Percentiles rank a stretch among this genome's conserved stretches.
These are phyloP conservation scores for Teinopalpus imperialis DNA, from an alignment of 2,888 invertebrate species.

Conservation along the genomic window DNA sequence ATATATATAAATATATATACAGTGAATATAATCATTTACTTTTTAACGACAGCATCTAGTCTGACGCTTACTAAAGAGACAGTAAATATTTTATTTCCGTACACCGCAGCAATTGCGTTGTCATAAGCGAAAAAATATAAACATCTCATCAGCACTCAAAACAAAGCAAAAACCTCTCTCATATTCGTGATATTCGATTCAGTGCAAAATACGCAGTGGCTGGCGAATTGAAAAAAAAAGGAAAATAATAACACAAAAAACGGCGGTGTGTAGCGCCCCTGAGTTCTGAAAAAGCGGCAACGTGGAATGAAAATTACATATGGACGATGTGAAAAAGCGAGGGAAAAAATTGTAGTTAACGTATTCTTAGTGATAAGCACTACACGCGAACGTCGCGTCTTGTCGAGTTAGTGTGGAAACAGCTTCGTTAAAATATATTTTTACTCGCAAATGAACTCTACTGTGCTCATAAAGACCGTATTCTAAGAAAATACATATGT, in stretches of 20 bases:
- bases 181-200: conserved; percentile 28
- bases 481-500: too few relatives aligned
- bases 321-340: conserved; percentile 56
- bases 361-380: conserved; percentile 52
- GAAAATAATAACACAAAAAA: conserved; percentile 35
- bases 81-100: too few relatives aligned
- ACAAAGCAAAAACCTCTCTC: conserved; percentile 31
- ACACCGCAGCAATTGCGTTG: neutral
- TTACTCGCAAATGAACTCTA: too few relatives aligned
- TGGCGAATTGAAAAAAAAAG: conserved; percentile 33
- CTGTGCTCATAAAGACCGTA: too few relatives aligned
- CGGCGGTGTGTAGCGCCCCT: conserved; percentile 54
- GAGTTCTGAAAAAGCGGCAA: conserved; percentile 55
- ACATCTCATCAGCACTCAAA: conserved; percentile 30
- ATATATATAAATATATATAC: too few relatives aligned
- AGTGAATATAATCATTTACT: too few relatives aligned
- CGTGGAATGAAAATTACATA: conserved; percentile 64
- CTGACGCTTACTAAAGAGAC: too few relatives aligned
- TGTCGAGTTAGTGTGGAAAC: conserved; percentile 24
- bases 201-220: conserved; percentile 27
- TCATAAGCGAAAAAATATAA: conserved; percentile 33
- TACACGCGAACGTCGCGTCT: conserved; percentile 45
- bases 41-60: too few relatives aligned
- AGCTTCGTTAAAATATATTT: conserved; percentile 24
- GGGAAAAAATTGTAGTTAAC: conserved; percentile 46